Evolutionary conservation across 2,888 invertebrate genomes (phyloP), one percentile per base, ranked within the genome.

Genomic region (Asteroscopus sphinx): DNA sequence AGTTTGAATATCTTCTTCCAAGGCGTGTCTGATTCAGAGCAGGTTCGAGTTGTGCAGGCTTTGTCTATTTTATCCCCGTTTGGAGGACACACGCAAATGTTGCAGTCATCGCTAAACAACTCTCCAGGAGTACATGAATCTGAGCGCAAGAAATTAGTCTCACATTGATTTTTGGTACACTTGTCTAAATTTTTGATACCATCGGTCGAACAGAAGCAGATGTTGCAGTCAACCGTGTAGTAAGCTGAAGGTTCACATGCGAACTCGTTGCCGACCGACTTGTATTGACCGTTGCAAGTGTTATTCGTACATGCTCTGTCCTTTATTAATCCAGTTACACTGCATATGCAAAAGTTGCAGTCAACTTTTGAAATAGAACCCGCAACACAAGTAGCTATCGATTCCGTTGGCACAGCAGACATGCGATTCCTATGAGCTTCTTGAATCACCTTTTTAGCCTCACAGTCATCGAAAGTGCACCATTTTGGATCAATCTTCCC

Each of bases 261-360:
- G 8, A 91, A 83, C 13, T 82, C 82, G 0, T 82, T 73, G 5
- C 58, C 63, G 2, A 62, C 21, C 0, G 65, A 8, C 3, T 72
- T 59, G 2, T 53, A 58, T 0, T 70, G 33, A 2, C 77, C 77
- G 0, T 65, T 66, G 53, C 93, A 93, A 17, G 67, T 66, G 49
- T 87, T 90, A 54, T 88, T 89, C 0, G 93, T 93, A 58, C 93
- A 93, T 0, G 82, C 80, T 44, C 76, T 81, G 1, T 90, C 83
- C 32, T 79, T 81, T 1, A 81, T 47, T 1, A 76, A 42, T 1
- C 93, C 94, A 40, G 65, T 88, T 9, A 82, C 78, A 0, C 91
- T 85, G 53, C 95, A 95, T 33, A 92, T 90, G 66, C 95, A 95
- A 40, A 87, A 91, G 62, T 94, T 94, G 54, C 95, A 95, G 17